Evolutionary conservation across 64 coral and sea anemone genomes (phyloP), one percentile per base, ranked within the genome.

Genomic region (Actinia equina): DNA sequence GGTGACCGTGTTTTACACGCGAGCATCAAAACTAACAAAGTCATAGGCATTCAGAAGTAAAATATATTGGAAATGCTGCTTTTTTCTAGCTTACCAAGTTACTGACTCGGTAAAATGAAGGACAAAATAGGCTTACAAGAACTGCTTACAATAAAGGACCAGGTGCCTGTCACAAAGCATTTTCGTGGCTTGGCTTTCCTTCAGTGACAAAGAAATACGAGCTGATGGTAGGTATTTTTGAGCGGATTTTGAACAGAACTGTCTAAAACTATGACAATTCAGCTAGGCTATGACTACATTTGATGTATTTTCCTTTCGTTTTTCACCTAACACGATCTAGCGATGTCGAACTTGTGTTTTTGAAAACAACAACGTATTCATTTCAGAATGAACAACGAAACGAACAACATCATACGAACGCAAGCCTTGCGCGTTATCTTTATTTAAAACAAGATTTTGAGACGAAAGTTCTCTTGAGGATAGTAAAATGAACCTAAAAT

Each of bases 141-240:
- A 59, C 45, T 84, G 71, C 88, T 89, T 78, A 89, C 88, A 89
- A 89, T 84, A 30, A 84, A 37, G 25, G 88, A 54, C 88, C 88
- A 89, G 88, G 88, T 89, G 88, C 88, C 88, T 64, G 82, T 89
- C 80, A 89, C 88, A 89, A 89, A 89, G 88, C 88, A 81, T 84
- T 81, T 89, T 89, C 88, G 81, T 41, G 65, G 87, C 82, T 57
- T 57, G 55, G 69, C 69, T 41, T 26, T 74, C 69, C 69, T 30
- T 74, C 69, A 74, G 69, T 74, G 69, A 74, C 69, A 74, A 74
- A 74, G 69, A 30, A 27, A 8, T 27, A 14, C 69, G 26, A 74
- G 62, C 62, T 65, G 62, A 74, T 74, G 69, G 69, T 26, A 30
- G 62, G 23, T 74, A 30, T 42, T 30, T 12, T 74, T 27, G 69